Evolutionary conservation across 1,140 invertebrate genomes (phyloP).

Genomic region (Drepana arcuata): DNA sequence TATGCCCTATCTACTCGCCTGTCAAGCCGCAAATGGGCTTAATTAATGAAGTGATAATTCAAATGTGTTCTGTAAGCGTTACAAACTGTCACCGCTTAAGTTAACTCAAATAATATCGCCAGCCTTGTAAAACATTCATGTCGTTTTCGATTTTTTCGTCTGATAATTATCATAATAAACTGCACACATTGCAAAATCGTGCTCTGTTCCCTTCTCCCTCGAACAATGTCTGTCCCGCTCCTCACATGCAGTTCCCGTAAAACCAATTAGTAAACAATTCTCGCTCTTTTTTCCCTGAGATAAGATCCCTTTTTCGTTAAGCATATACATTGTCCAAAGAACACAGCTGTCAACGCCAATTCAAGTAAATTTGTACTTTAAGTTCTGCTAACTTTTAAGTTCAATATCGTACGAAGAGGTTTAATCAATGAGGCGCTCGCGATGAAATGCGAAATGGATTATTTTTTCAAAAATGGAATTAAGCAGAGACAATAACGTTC

Average conservation of each 20-base stretch:
- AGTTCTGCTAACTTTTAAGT: slow-evolving; percentile 14
- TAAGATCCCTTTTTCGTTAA: slow-evolving; percentile 38
- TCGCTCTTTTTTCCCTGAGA: slow-evolving; percentile 24
- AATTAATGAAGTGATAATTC: slow-evolving; percentile 5
- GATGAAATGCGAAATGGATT: slow-evolving; percentile 68
- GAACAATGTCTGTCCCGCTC: slow-evolving; percentile 23
- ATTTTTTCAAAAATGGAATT: slow-evolving; percentile 71
- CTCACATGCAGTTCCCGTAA: slow-evolving; percentile 43
- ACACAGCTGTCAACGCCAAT: slow-evolving; percentile 31
- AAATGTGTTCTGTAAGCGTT: too few species aligned
- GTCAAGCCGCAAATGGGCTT: neutral
- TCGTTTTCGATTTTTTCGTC: slow-evolving; percentile 40
- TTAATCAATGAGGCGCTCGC: slow-evolving; percentile 45
- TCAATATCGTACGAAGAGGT: slow-evolving; percentile 13
- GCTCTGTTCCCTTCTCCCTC: slow-evolving; percentile 33
- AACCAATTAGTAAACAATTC: slow-evolving; percentile 47
- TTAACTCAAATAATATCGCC: slow-evolving; percentile 8
- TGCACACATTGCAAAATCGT: slow-evolving; percentile 44
- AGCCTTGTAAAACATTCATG: slow-evolving; percentile 10
- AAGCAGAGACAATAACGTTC: slow-evolving; percentile 68
- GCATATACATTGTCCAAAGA: slow-evolving; percentile 29
- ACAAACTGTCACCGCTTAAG: too few species aligned
- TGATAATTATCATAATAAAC: slow-evolving; percentile 57
- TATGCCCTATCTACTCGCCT: neutral
- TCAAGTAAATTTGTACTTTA: slow-evolving; percentile 21